phyloP scores from a whole-genome alignment of 1,140 invertebrate species.

The Oedothorax gibbosus region DNA sequence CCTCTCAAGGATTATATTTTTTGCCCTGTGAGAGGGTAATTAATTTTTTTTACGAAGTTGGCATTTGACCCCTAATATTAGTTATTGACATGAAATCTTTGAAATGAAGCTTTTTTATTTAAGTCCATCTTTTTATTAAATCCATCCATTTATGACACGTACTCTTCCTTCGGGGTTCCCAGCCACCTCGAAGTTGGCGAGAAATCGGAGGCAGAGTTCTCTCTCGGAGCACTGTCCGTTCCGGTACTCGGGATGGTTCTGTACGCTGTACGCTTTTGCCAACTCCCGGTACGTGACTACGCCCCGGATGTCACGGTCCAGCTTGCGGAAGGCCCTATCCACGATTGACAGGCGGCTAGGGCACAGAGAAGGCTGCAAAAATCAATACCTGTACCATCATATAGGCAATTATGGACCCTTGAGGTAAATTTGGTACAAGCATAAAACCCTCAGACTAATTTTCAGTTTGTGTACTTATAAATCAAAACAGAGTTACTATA shows the following conservation, averaged over 20 bases:
- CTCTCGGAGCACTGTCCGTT: conserved; percentile 65
- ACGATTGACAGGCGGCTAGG: conserved; percentile 63
- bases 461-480: too few species aligned
- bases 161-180: conserved; percentile 60
- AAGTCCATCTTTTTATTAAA: too few species aligned
- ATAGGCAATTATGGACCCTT: too few species aligned
- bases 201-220: conserved; percentile 64
- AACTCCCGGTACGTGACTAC: conserved; percentile 65
- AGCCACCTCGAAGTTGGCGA: conserved; percentile 65
- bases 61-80: too few species aligned
- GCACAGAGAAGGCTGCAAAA: conserved; percentile 65
- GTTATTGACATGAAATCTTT: too few species aligned
- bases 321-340: conserved; percentile 65
- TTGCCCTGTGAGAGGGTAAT: too few species aligned
- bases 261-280: conserved; percentile 64
- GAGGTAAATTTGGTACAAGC: too few species aligned
- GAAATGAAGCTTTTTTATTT: too few species aligned
- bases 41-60: too few species aligned
- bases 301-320: conserved; percentile 66
- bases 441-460: too few species aligned
- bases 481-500: too few species aligned
- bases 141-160: neutral
- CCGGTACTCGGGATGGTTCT: conserved; percentile 64
- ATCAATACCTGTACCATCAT: neutral
- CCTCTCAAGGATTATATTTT: too few species aligned